Conservation (phyloP, 2,888 invertebrate genomes). For the Melinopterus prodromus region DNA sequence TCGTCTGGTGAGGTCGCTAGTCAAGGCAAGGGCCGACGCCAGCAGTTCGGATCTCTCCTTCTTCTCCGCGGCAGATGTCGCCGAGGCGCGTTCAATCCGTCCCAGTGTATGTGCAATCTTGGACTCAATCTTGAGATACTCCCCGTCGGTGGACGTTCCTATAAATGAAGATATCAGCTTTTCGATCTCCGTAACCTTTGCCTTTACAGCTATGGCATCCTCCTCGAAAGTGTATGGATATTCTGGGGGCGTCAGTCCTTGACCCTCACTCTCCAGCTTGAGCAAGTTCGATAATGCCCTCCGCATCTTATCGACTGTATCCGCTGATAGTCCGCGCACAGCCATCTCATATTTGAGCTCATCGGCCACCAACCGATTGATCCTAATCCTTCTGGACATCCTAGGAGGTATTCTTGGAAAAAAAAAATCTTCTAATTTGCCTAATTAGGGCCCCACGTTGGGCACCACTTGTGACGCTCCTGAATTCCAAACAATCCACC, state of each 20-base stretch:
- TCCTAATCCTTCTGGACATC: background rate
- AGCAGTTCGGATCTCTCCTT: no score
- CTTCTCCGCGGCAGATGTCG: no score
- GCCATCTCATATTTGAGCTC: constrained; percentile 14
- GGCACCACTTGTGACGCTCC: no score
- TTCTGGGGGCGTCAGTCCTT: background rate
- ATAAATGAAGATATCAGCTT: background rate
- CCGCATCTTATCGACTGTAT: constrained; percentile 6
- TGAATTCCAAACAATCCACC: background rate
- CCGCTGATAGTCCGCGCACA: constrained; percentile 5
- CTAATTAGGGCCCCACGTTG: background rate
- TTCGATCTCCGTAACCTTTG: background rate
- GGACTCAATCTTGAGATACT: background rate
- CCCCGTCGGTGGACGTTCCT: background rate
- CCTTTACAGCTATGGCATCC: background rate
- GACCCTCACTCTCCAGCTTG: background rate
- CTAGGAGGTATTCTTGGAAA: background rate
- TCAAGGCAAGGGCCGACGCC: no score
- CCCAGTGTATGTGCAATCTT: no score
- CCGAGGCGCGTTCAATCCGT: no score
- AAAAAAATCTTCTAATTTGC: background rate
- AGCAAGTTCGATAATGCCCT: background rate
- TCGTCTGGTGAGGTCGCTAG: no score
- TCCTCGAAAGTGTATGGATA: background rate
- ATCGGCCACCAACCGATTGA: background rate